Conservation (phyloP, 1,140 invertebrate genomes). For the Lepeophtheirus salmonis region DNA sequence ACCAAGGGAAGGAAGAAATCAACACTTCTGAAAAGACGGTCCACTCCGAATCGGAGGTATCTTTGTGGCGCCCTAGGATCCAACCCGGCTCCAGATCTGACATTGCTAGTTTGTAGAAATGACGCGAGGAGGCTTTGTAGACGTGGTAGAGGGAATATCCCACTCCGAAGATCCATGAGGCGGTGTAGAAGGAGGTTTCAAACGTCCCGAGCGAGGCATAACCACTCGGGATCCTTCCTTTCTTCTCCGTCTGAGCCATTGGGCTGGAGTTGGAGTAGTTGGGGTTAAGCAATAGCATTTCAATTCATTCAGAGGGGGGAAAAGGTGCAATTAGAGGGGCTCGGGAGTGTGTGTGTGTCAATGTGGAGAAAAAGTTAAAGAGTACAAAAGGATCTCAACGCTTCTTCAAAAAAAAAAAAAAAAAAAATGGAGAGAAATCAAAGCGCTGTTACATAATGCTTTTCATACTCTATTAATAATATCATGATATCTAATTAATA, state of each 20-base stretch:
- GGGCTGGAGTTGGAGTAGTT: too few species aligned
- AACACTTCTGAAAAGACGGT: not conserved
- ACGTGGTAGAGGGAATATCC: not conserved
- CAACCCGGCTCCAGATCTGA: not conserved
- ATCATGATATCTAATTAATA: too few species aligned
- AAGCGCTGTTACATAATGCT: not conserved
- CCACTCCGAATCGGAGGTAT: constrained; percentile 4
- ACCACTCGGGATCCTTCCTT: too few species aligned
- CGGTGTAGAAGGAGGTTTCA: not conserved
- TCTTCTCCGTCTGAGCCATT: too few species aligned
- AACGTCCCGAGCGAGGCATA: not conserved
- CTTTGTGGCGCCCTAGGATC: not conserved
- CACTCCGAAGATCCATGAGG: constrained; percentile 1
- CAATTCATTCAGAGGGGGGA: too few species aligned
- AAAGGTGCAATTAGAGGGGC: too few species aligned
- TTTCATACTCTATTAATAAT: not conserved
- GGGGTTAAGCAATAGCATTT: too few species aligned
- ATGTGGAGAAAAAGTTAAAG: too few species aligned
- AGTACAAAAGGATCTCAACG: too few species aligned
- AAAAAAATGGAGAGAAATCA: not conserved
- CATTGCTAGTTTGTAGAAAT: not conserved
- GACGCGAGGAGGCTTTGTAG: not conserved
- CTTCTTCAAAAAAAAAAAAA: not conserved
- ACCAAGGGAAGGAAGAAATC: not conserved
- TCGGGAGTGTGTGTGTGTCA: too few species aligned